These are phyloP conservation scores for Nibea albiflora DNA, from an alignment of 2,113 vertebrate species.

Conservation along the genomic window DNA sequence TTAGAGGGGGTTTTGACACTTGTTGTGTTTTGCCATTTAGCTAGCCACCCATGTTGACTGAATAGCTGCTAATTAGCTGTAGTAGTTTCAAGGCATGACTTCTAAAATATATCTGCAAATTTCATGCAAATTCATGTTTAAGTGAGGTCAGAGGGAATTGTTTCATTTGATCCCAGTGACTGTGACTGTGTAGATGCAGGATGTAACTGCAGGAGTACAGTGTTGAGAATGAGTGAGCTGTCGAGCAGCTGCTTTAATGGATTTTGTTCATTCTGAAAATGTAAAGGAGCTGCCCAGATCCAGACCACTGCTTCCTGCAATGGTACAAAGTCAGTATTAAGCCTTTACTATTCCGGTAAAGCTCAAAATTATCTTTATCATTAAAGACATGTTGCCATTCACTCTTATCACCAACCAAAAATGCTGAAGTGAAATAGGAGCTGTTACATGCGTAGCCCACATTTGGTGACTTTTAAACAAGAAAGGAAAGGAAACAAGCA, in stretches of 20 bases:
- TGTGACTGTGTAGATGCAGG: neutral
- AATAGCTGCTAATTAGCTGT: neutral
- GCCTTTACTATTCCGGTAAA: neutral
- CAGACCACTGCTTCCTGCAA: too few species aligned
- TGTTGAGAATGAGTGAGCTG: neutral
- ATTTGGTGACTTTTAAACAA: neutral
- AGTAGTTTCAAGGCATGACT: neutral
- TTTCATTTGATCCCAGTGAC: neutral
- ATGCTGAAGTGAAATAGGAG: slow-evolving; percentile 1
- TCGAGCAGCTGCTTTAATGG: neutral
- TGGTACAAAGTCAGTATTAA: neutral
- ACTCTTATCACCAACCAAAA: neutral
- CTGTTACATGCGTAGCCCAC: neutral
- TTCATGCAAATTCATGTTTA: too few species aligned
- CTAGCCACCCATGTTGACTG: too few species aligned
- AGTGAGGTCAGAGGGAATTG: neutral
- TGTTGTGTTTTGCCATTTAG: neutral
- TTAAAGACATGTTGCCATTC: neutral
- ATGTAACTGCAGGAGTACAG: too few species aligned
- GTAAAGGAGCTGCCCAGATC: neutral
- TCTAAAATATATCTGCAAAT: neutral
- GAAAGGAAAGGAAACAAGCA: slow-evolving; percentile 1
- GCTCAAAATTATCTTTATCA: neutral
- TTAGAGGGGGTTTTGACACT: too few species aligned
- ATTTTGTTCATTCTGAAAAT: neutral